Evolutionary conservation across 2,888 invertebrate species (phyloP).

Genomic region (Polyploca ridens): DNA sequence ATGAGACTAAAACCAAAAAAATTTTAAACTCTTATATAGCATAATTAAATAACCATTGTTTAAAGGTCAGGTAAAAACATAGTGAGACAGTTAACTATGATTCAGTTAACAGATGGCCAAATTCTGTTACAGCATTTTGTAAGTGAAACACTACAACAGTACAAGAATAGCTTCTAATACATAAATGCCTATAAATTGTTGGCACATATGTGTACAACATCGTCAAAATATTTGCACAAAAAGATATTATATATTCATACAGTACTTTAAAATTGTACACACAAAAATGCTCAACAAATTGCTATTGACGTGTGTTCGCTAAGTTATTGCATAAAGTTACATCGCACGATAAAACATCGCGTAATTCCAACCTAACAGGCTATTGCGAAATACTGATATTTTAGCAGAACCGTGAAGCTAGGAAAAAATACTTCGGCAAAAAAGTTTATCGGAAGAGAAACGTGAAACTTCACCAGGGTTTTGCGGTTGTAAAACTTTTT

Average conservation of each 20-base stretch:
- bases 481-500: conserved; percentile 12
- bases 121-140: no score
- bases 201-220: background rate
- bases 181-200: background rate
- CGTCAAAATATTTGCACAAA: background rate
- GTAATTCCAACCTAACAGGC: conserved; percentile 19
- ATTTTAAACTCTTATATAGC: no score
- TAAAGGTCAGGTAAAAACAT: no score
- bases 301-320: conserved; percentile 27
- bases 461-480: background rate
- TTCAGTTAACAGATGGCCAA: no score
- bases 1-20: no score
- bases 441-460: background rate
- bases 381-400: conserved; percentile 16
- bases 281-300: background rate
- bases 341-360: conserved; percentile 18
- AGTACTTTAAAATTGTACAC: background rate
- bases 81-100: no score
- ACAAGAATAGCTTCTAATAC: background rate
- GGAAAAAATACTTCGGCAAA: background rate
- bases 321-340: conserved; percentile 30
- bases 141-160: background rate
- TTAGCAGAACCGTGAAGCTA: background rate
- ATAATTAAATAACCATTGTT: no score
- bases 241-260: background rate